Percentiles rank a stretch among this genome's conserved stretches.
phyloP scores from a whole-genome alignment of 2,113 vertebrate genomes.

The Excalfactoria chinensis region DNA sequence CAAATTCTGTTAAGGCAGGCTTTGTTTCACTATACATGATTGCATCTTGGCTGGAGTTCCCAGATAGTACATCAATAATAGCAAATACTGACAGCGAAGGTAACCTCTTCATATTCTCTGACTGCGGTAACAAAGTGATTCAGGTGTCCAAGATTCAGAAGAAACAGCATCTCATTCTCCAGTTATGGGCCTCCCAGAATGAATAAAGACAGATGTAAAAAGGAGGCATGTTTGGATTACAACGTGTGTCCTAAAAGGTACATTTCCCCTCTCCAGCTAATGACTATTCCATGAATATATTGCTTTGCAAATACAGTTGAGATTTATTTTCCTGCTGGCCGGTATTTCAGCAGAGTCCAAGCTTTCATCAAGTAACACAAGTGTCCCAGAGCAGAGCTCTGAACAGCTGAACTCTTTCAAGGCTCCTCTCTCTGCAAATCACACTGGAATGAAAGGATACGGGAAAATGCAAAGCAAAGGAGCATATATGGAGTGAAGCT shows the following conservation, averaged over 20 bases:
- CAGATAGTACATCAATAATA: not conserved
- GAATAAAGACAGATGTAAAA: not conserved
- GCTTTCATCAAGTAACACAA: not conserved
- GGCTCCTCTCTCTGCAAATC: not conserved
- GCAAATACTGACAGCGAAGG: not conserved
- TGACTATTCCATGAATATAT: not conserved
- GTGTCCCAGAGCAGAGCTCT: not conserved
- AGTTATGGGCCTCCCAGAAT: not conserved
- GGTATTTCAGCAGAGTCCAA: not conserved
- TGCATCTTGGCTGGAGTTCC: not conserved
- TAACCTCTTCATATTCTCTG: slow-evolving; percentile 22
- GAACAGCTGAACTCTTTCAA: not conserved
- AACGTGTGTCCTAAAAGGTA: slow-evolving; percentile 24
- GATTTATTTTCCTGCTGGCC: not conserved
- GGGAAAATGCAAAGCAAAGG: not conserved
- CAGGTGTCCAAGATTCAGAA: slow-evolving; percentile 34
- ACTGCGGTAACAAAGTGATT: not conserved
- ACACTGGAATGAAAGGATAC: not conserved
- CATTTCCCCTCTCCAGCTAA: not conserved
- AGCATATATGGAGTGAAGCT: slow-evolving; percentile 31
- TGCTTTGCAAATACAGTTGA: not conserved
- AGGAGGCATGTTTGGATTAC: not conserved
- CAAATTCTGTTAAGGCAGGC: not conserved
- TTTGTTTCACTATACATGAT: not conserved
- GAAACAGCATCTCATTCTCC: not conserved